Base-by-base conservation (phyloP, 1,140 invertebrate genomes). In the Macrocentrus cingulum region DNA sequence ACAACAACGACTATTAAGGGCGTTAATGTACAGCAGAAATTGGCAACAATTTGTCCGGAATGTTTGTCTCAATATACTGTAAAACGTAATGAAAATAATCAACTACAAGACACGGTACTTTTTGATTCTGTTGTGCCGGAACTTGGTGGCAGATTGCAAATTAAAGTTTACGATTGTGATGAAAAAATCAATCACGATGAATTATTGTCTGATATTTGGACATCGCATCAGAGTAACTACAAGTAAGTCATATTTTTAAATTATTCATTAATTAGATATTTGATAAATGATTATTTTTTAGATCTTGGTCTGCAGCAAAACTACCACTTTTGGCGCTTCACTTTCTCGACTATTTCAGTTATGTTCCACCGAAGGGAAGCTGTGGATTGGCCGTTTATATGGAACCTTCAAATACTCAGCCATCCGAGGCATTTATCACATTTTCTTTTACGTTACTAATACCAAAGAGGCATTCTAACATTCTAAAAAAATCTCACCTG, bases 101-200 rank as follows among this genome's bases (percentile, higher is more conserved):
- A 58, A 57, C 44, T 63, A 4, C 41, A 60, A 52, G 51, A 56
- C 45, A 55, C 16, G 2, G 5, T 42, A 7, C 15, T 63, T 13
- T 66, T 78, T 52, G 59, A 79, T 61, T 53, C 77, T 11, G 68
- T 75, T 48, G 70, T 77, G 45, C 71, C 75, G 22, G 81, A 82
- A 65, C 55, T 83, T n/a, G 81, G 81, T 36, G 76, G 79, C 25
- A 63, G 72, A 60, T 51, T 82, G 22, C 67, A 74, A 19, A 59
- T 78, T 0, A 75, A 77, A 50, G 60, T 81, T 1, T 82, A 81
- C 51, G 78, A 82, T 56, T 82, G 81, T 56, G 76, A 81, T 51
- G 72, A 65, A 34, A 62, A 64, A 39, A 65, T 75, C 18, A 70
- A 69, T 5, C 68, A 68, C 7, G 64, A 76, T 32, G 70, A 77